Evolutionary conservation across 2,888 invertebrate genomes (phyloP), one percentile per base, ranked within the genome.

Genomic region (Resseliella maxima): DNA sequence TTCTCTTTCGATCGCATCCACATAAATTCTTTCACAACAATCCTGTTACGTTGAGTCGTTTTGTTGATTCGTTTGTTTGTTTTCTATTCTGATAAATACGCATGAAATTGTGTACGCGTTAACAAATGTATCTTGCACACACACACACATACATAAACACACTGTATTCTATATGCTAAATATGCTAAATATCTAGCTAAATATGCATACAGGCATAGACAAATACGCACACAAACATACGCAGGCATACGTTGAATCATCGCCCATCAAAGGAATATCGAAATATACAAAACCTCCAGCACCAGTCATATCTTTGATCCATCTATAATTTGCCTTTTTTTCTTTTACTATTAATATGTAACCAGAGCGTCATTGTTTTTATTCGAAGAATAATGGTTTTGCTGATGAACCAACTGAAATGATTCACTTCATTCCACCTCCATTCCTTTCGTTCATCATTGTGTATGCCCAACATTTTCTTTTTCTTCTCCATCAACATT

Each of bases 301-400:
- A 50, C 18, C 59, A 59, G 6, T 6, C 59, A 59, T 59, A 59
- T 59, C 59, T 50, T 50, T 18, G 2, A 24, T 59, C n/a, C 31
- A 72, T 72, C 72, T 72, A 72, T 72, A 72, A 72, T 72, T 72
- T 72, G 27, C 72, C 35, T 72, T 72, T 59, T 72, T n/a, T n/a
- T n/a, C n/a, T n/a, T n/a, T 72, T 31, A 72, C 72, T 72, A 72
- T 72, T 31, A 27, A 72, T 72, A 72, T 72, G 72, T 72, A 72
- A 35, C 59, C 31, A 72, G 46, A 1, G 72, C 72, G 35, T 35
- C 72, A 72, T 27, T 72, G 72, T 72, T 72, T 72, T 72, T 72
- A 72, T 72, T 72, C 31, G 72, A 72, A 31, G 72, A 35, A 72
- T 27, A 72, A 72, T 72, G 72, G 72, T 72, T 72, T 72, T 35